These are phyloP conservation scores for Leptinotarsa juncta DNA, from an alignment of 2,888 invertebrate genomes.

Conservation along the genomic window DNA sequence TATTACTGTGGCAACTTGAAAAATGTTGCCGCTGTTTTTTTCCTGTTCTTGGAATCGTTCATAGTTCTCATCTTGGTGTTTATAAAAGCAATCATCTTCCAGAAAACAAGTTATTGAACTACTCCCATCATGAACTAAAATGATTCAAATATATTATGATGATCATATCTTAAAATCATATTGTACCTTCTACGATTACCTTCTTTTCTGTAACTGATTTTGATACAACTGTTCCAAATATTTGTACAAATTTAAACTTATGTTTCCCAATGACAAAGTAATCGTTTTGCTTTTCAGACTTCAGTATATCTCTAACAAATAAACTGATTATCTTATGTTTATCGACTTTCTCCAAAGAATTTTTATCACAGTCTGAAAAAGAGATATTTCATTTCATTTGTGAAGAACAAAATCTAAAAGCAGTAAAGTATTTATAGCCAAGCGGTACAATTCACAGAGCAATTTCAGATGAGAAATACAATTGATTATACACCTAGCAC, in stretches of 20 bases:
- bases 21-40: not conserved
- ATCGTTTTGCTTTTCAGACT: constrained; percentile 4
- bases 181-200: constrained; percentile 12
- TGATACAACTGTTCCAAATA: constrained; percentile 24
- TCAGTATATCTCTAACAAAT: constrained; percentile 19
- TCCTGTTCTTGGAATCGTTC: not conserved
- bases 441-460: no score
- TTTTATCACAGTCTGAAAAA: constrained; percentile 1
- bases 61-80: not conserved
- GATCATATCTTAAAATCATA: not conserved
- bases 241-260: constrained; percentile 13
- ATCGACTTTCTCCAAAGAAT: constrained; percentile 19
- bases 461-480: no score
- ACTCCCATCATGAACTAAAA: constrained; percentile 23
- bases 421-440: no score
- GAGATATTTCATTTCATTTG: not conserved
- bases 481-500: no score
- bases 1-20: not conserved
- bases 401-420: no score
- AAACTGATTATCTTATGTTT: constrained; percentile 16
- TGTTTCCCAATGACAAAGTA: constrained; percentile 18
- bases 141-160: not conserved
- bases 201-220: not conserved
- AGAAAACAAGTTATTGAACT: constrained; percentile 7
- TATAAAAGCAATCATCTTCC: not conserved